Percentiles rank a stretch among this genome's conserved stretches.
Conservation (phyloP, 30 jellyfish, hydroid and myxozoan genomes). For the Clytia hemisphaerica region DNA sequence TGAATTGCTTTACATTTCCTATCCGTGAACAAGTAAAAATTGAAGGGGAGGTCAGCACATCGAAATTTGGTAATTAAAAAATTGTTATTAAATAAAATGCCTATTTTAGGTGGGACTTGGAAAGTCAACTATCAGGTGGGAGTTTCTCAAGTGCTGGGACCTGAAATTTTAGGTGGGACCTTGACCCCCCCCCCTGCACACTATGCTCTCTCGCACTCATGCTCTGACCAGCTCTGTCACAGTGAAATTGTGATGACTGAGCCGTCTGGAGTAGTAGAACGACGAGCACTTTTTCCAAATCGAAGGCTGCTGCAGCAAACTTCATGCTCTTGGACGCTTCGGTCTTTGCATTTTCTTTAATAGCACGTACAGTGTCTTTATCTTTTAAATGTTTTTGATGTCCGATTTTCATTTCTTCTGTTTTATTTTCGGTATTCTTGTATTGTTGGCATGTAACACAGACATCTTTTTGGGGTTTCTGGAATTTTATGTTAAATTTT, state of each 20-base stretch:
- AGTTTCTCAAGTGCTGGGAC: too few species aligned
- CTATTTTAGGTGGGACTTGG: too few species aligned
- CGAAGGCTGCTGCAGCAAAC: background rate
- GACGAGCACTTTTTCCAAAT: constrained; percentile 1
- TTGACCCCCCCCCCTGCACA: too few species aligned
- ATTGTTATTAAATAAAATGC: too few species aligned
- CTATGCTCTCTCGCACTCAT: background rate
- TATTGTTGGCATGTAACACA: constrained; percentile 18
- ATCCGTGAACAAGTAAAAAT: too few species aligned
- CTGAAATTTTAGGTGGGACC: too few species aligned
- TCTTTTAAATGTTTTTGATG: background rate
- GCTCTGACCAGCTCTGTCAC: background rate
- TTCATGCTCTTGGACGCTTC: too few species aligned
- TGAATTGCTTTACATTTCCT: too few species aligned
- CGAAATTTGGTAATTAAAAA: too few species aligned
- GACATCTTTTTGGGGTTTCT: constrained; percentile 6
- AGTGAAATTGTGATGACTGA: background rate
- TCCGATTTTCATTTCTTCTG: background rate
- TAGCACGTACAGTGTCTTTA: background rate
- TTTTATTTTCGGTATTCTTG: background rate
- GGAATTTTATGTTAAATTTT: constrained; percentile 9
- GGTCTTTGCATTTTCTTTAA: background rate
- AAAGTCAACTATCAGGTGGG: too few species aligned
- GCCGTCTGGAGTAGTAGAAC: background rate
- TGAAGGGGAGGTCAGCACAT: too few species aligned